Conservation (phyloP, 2,888 invertebrate species). For the Drosophila seclusa region DNA sequence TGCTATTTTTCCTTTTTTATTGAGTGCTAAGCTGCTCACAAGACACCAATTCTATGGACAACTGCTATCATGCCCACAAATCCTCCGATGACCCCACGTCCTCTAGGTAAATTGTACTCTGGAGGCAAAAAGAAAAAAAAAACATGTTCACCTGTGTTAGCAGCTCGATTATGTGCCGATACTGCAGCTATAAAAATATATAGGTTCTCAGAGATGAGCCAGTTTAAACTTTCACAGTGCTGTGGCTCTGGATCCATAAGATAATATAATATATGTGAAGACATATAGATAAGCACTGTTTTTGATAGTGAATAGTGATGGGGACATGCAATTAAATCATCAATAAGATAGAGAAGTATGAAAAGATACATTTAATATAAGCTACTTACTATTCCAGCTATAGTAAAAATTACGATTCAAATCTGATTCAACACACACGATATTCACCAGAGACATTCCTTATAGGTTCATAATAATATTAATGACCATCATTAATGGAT, state of each 20-base stretch:
- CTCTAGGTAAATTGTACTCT: slow-evolving; percentile 87
- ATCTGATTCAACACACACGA: slow-evolving; percentile 86
- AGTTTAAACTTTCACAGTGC: slow-evolving; percentile 86
- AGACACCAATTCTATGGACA: slow-evolving; percentile 82
- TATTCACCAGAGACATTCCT: slow-evolving; percentile 89
- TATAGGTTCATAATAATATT: slow-evolving; percentile 4
- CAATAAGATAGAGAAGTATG: not conserved
- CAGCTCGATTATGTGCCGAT: slow-evolving; percentile 86
- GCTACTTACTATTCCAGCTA: slow-evolving; percentile 78
- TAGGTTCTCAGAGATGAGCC: slow-evolving; percentile 86
- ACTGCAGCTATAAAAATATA: slow-evolving; percentile 84
- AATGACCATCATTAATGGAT: slow-evolving; percentile 15
- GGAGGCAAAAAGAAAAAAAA: slow-evolving; percentile 87
- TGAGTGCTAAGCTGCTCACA: slow-evolving; percentile 46
- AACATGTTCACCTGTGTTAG: slow-evolving; percentile 88
- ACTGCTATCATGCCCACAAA: slow-evolving; percentile 86
- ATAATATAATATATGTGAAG: slow-evolving; percentile 87
- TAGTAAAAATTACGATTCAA: slow-evolving; percentile 83
- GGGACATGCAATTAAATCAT: not conserved
- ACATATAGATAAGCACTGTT: slow-evolving; percentile 77
- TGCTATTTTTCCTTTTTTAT: slow-evolving; percentile 15
- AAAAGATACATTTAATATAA: not conserved
- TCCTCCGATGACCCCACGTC: slow-evolving; percentile 87
- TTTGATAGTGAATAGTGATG: not conserved
- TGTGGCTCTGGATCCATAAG: slow-evolving; percentile 87